Conservation (phyloP, 2,113 vertebrate genomes). For the Leptobrachium leishanense region DNA sequence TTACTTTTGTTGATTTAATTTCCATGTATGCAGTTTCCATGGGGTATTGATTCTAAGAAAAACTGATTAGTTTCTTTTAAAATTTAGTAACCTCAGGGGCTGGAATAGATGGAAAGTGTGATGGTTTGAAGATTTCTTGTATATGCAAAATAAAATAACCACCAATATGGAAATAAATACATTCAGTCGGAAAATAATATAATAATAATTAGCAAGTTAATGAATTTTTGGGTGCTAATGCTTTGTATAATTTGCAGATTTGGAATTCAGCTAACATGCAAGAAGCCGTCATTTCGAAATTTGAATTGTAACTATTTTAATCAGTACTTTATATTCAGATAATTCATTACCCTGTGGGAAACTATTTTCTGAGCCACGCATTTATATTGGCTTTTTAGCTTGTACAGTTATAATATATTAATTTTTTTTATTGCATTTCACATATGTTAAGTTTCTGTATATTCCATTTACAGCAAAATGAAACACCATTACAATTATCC, state of each 20-base stretch:
- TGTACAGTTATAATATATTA: background rate
- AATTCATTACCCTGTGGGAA: constrained; percentile 1
- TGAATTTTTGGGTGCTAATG: constrained; percentile 15
- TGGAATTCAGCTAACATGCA: constrained; percentile 4
- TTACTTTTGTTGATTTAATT: constrained; percentile 27
- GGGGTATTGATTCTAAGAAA: constrained; percentile 37
- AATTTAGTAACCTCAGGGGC: constrained; percentile 38
- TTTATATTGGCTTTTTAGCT: background rate
- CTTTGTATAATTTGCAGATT: constrained; percentile 17
- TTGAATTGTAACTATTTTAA: constrained; percentile 24
- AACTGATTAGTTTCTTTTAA: constrained; percentile 41
- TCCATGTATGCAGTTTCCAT: constrained; percentile 36
- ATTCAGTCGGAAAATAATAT: background rate
- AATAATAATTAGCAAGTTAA: constrained; percentile 32
- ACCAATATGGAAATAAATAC: background rate
- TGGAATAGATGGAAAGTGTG: constrained; percentile 13
- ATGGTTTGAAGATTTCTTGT: constrained; percentile 15
- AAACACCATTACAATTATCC: background rate
- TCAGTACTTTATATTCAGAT: constrained; percentile 4
- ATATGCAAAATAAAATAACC: background rate
- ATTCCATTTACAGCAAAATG: too few species aligned
- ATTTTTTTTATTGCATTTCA: background rate
- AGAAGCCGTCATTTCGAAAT: constrained; percentile 16
- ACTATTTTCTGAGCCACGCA: background rate
- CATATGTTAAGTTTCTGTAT: too few species aligned